Evolutionary conservation across 1,140 invertebrate species (phyloP), one percentile per base, ranked within the genome.

Genomic region (Pseudobourletiella spinata): DNA sequence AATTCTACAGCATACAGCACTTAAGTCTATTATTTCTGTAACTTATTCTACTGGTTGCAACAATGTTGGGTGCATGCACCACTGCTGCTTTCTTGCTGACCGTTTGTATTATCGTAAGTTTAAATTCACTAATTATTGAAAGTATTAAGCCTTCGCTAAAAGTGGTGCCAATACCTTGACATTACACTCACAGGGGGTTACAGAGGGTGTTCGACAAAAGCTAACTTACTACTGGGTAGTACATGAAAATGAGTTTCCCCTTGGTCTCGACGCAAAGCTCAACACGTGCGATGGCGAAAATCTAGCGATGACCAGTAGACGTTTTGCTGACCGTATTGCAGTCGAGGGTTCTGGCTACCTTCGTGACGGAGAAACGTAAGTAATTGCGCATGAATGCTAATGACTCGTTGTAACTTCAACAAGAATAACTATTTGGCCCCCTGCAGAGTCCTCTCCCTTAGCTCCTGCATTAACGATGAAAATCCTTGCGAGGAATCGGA

Each of bases 311-410:
- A 15, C 30, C 6, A 3, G 11, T 32, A 55, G 39, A 35, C 18
- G 25, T 32, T 55, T 55, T 35, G 52, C 52, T 11, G 29, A 55
- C 11, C 2, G 2, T 16, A 29, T 55, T 20, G 52, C 26, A 3
- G 3, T 55, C 14, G 52, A 55, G 26, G 52, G 52, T 18, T 55
- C 52, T 35, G 52, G 52, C 3, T 55, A 32, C 26, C 29, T 55
- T 32, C 52, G 52, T n/a, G 52, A 55, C 39, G 52, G 25, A 15
- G 39, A 55, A 18, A 55, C 52, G 52, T 55, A 30, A 55, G 48
- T 26, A 39, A 39, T 39, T n/a, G n/a, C n/a, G n/a, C n/a, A n/a
- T n/a, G n/a, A n/a, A n/a, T n/a, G n/a, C n/a, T n/a, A n/a, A n/a
- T n/a, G n/a, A n/a, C n/a, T n/a, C n/a, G n/a, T n/a, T n/a, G n/a